Conservation (phyloP, 2,888 invertebrate genomes). For the Romanomermis culicivorax region DNA sequence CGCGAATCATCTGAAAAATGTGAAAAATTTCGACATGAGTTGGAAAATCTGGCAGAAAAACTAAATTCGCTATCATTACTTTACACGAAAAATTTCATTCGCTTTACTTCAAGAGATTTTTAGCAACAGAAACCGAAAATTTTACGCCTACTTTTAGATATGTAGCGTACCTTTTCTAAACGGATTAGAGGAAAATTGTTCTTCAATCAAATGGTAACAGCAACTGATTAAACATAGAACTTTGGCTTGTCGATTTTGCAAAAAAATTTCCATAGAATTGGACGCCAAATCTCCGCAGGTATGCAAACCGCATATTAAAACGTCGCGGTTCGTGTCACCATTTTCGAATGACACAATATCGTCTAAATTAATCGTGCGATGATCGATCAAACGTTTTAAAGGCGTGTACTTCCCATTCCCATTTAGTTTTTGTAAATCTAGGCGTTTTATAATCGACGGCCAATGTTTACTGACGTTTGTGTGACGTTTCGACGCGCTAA, state of each 20-base stretch:
- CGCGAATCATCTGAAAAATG: neutral
- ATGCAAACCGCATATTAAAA: conserved; percentile 48
- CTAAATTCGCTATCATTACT: neutral
- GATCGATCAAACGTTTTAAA: neutral
- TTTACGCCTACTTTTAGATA: neutral
- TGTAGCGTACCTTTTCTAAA: neutral
- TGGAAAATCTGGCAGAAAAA: neutral
- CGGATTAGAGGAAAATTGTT: conserved; percentile 24
- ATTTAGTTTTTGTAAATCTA: too few species aligned
- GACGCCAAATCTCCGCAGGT: conserved; percentile 67
- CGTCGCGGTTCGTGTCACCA: conserved; percentile 32
- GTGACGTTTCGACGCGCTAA: neutral
- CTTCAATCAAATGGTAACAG: conserved; percentile 60
- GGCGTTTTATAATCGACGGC: neutral
- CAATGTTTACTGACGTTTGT: neutral
- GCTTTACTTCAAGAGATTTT: neutral
- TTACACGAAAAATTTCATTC: neutral
- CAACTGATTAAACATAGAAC: conserved; percentile 61
- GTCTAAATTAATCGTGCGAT: neutral
- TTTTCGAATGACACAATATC: neutral
- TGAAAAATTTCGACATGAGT: neutral
- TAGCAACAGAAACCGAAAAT: neutral
- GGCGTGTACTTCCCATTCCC: neutral
- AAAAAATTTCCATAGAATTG: conserved; percentile 48
- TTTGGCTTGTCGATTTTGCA: conserved; percentile 35